Conservation (phyloP, 1,140 invertebrate species). For the Cephus cinctus region DNA sequence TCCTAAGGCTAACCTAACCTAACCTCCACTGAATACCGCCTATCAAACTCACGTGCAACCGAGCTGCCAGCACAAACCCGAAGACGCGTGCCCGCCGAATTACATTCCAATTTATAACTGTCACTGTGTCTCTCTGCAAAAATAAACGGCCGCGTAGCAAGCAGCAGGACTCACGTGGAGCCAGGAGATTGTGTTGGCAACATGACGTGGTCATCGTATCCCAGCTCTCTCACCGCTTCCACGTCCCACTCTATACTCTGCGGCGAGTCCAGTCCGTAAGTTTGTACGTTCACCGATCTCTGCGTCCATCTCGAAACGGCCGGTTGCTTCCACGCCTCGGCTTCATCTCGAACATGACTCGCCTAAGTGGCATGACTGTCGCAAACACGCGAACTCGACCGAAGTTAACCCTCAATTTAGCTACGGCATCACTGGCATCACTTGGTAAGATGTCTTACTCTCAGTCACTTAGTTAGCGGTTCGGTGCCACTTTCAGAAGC, state of each 20-base stretch:
- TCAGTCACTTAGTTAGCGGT: background rate
- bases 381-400: constrained; percentile 39
- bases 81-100: constrained; percentile 28
- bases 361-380: constrained; percentile 39
- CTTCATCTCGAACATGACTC: constrained; percentile 3
- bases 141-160: constrained; percentile 25
- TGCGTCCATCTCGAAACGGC: constrained; percentile 16
- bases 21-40: no score
- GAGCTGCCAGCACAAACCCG: no score
- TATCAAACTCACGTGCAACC: no score
- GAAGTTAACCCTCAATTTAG: constrained; percentile 44
- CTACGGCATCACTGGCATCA: constrained; percentile 23
- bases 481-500: constrained; percentile 19
- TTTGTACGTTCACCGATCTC: no score
- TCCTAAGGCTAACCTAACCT: no score
- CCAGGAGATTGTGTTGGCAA: constrained; percentile 11
- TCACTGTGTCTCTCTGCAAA: constrained; percentile 25
- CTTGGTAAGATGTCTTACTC: constrained; percentile 39
- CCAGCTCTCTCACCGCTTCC: background rate
- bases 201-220: constrained; percentile 28
- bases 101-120: constrained; percentile 43
- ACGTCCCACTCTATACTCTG: no score
- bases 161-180: background rate
- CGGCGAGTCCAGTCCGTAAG: no score
- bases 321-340: constrained; percentile 9